phyloP scores from a whole-genome alignment of 2,113 vertebrate genomes.

The Morone chrysops region DNA sequence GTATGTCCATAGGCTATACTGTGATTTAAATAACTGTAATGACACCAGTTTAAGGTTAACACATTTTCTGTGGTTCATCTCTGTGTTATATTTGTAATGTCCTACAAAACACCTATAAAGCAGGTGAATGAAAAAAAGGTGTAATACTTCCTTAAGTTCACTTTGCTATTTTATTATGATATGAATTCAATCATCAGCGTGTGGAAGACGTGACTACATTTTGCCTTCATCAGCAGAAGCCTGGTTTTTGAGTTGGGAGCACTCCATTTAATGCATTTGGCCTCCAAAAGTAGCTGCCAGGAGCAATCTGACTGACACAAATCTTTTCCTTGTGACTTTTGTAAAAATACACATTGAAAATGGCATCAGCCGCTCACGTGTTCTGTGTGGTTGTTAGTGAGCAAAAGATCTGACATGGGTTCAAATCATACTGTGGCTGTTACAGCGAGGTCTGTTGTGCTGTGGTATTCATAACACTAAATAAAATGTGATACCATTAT shows the following conservation, averaged over 20 bases:
- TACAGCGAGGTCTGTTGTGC: neutral
- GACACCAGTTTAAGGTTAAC: neutral
- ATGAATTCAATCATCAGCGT: neutral
- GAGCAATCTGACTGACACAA: slow-evolving; percentile 8
- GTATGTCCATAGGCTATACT: neutral
- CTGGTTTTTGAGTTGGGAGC: slow-evolving; percentile 4
- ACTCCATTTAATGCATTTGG: slow-evolving; percentile 26
- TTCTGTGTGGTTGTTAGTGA: neutral
- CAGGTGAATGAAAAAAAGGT: too few relatives aligned
- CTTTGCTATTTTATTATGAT: neutral
- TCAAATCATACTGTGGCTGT: neutral
- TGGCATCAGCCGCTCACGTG: neutral
- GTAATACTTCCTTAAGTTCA: neutral
- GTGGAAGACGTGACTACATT: slow-evolving; percentile 9
- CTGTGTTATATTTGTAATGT: neutral
- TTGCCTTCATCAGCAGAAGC: slow-evolving; percentile 16
- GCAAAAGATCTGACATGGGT: neutral
- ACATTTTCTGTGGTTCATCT: neutral
- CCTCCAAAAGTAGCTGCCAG: slow-evolving; percentile 12
- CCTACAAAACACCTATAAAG: too few relatives aligned
- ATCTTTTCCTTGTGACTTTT: slow-evolving; percentile 8
- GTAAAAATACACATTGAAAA: neutral
- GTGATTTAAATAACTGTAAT: neutral
- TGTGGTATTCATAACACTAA: neutral
- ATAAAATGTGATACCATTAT: neutral